Evolutionary conservation across 2,888 invertebrate genomes (phyloP).

Genomic region (Tridacna crocea): DNA sequence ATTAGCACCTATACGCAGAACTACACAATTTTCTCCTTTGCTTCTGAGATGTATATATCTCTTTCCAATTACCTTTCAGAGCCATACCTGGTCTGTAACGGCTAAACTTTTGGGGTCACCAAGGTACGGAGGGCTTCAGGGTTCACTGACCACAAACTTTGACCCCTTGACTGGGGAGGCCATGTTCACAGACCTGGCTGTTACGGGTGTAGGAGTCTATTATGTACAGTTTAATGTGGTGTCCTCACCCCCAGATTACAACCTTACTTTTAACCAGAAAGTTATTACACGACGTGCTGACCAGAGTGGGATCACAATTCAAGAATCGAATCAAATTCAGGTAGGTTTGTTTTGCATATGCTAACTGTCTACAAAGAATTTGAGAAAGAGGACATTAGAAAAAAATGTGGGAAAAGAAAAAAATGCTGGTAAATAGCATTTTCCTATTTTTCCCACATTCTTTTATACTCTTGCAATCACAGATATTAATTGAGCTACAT

Average conservation of each 20-base stretch:
- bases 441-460: too few relatives aligned
- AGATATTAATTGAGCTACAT: too few relatives aligned
- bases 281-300: conserved; percentile 48
- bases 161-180: conserved; percentile 62
- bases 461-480: too few relatives aligned
- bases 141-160: conserved; percentile 51
- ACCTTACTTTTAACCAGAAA: conserved; percentile 47
- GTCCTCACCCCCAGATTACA: conserved; percentile 62
- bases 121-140: conserved; percentile 54
- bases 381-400: too few relatives aligned
- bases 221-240: conserved; percentile 58
- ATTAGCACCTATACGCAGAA: too few relatives aligned
- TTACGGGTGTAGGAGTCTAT: conserved; percentile 68
- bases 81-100: conserved; percentile 65
- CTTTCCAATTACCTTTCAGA: conserved; percentile 48
- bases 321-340: conserved; percentile 58
- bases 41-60: too few relatives aligned
- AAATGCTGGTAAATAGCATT: too few relatives aligned
- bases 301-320: conserved; percentile 54
- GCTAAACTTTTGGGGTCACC: conserved; percentile 54
- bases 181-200: conserved; percentile 61
- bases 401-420: too few relatives aligned
- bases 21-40: too few relatives aligned
- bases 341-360: conserved; percentile 15
- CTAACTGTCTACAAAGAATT: not conserved